Evolutionary conservation across 2,113 vertebrate genomes (phyloP).

Genomic region (Ctenomys sociabilis): DNA sequence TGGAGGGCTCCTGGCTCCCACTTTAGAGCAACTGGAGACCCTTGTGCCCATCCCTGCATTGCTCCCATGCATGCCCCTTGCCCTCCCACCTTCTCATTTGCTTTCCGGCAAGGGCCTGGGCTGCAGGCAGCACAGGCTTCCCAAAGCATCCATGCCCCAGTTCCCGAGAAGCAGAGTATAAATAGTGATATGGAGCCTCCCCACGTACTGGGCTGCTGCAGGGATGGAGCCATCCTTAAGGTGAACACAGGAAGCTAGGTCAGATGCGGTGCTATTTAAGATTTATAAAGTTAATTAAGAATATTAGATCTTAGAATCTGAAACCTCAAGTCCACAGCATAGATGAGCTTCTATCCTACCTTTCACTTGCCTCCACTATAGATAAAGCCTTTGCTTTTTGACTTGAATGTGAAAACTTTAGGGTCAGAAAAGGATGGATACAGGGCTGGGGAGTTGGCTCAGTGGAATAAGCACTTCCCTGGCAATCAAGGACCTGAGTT

Average conservation of each 20-base stretch:
- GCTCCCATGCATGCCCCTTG: neutral
- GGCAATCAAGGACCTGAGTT: too few species aligned
- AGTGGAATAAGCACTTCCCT: too few species aligned
- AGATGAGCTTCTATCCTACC: neutral
- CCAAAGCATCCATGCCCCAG: neutral
- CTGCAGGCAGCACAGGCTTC: neutral
- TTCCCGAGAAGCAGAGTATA: neutral
- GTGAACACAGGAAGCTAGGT: neutral
- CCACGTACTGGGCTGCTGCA: neutral
- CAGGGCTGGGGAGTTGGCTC: too few species aligned
- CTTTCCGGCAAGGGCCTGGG: neutral
- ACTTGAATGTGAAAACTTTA: neutral
- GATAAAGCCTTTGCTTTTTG: neutral
- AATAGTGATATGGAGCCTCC: neutral
- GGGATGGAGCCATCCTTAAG: neutral
- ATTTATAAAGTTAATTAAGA: neutral
- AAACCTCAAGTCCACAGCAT: neutral
- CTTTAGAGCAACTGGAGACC: neutral
- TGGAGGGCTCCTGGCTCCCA: neutral
- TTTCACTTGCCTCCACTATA: neutral
- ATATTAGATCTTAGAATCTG: neutral
- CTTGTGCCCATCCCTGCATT: fast-evolving
- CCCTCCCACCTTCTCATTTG: neutral
- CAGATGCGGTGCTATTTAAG: neutral
- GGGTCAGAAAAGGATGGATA: fast-evolving